These are phyloP conservation scores for Reticulitermes lucifugus DNA, from an alignment of 2,888 invertebrate species.

Conservation along the genomic window DNA sequence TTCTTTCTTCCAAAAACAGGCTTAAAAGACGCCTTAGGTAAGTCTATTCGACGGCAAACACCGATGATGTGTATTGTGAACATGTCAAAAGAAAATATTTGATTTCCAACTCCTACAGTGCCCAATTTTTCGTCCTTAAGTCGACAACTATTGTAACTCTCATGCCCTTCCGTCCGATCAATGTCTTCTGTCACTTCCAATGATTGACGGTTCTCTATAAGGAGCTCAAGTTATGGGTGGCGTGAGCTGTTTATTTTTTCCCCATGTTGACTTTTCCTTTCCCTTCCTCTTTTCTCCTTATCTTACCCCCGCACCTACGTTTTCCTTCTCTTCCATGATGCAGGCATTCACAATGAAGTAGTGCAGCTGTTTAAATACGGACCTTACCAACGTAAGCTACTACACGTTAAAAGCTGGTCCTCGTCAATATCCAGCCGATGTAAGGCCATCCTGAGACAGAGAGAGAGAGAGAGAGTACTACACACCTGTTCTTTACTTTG, in stretches of 20 bases:
- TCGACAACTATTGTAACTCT: background rate
- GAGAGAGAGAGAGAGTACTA: no score
- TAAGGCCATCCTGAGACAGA: background rate
- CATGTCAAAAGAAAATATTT: slow-evolving; percentile 11
- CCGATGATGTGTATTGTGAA: background rate
- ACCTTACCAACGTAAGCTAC: background rate
- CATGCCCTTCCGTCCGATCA: background rate
- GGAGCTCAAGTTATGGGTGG: background rate
- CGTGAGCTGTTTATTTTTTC: slow-evolving; percentile 35
- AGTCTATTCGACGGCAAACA: no score
- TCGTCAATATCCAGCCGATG: background rate
- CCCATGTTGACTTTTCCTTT: slow-evolving; percentile 31
- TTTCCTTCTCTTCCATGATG: background rate
- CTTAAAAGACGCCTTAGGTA: no score
- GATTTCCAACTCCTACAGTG: background rate
- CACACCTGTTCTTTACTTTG: no score
- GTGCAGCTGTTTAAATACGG: slow-evolving; percentile 29
- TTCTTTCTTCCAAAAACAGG: background rate
- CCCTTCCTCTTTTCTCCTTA: background rate
- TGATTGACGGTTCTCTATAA: slow-evolving; percentile 36
- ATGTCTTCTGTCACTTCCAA: slow-evolving; percentile 8
- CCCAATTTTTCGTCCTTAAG: background rate
- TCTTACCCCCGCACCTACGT: background rate
- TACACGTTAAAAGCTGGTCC: background rate
- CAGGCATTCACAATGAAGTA: background rate